phyloP scores from a whole-genome alignment of 2,797 vertebrate genomes.

The Characodon lateralis region DNA sequence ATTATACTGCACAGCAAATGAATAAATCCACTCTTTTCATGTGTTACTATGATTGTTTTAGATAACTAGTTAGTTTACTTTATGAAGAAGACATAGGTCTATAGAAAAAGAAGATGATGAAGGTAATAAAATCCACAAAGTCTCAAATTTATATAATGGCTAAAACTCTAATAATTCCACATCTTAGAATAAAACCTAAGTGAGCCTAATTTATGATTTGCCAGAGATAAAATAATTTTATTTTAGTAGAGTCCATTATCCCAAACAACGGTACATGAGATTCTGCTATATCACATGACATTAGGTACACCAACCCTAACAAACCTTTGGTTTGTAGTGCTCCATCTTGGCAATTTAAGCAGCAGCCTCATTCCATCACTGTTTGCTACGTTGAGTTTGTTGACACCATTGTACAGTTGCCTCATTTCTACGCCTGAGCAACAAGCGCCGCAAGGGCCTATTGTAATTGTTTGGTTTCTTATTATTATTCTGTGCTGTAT shows the following conservation, averaged over 20 bases:
- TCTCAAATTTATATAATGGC: neutral
- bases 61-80: neutral
- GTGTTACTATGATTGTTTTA: neutral
- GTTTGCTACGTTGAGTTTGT: neutral
- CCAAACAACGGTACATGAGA: neutral
- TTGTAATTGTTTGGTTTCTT: too few species aligned
- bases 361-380: neutral
- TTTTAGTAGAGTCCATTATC: neutral
- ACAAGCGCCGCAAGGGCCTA: too few species aligned
- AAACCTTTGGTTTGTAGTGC: neutral
- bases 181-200: neutral
- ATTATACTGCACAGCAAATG: neutral
- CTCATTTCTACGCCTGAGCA: neutral
- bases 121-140: neutral
- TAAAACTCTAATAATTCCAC: neutral
- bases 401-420: neutral
- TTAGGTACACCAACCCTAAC: neutral
- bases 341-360: neutral
- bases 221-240: neutral
- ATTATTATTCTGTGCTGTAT: too few species aligned
- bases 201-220: neutral
- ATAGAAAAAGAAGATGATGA: neutral
- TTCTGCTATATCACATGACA: neutral
- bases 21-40: neutral
- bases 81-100: constrained; percentile 5